A percentile compares a stretch with the other conserved stretches of the same genome.
Conservation (phyloP, 2,113 vertebrate genomes). For the Fregata magnificens region DNA sequence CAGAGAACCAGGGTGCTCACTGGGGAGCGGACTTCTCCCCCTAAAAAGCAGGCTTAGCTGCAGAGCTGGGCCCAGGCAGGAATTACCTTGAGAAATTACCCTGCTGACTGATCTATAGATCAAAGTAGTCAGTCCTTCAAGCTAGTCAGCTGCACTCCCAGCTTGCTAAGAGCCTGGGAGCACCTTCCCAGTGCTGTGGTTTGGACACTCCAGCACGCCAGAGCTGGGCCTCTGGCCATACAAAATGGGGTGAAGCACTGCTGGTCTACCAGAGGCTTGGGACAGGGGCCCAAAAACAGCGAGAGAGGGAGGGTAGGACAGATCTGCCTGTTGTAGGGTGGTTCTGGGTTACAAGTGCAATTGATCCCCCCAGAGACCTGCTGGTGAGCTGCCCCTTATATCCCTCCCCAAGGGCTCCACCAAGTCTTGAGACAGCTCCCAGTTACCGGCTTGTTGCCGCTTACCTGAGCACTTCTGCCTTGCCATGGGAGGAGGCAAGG, state of each 20-base stretch:
- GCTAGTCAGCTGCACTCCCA: neutral
- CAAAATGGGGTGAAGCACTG: neutral
- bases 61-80: neutral
- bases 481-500: rapidly evolving
- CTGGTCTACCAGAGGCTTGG: neutral
- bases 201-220: neutral
- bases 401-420: rapidly evolving
- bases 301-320: neutral
- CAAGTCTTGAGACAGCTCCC: rapidly evolving
- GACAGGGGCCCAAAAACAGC: neutral
- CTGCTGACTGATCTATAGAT: neutral
- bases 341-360: neutral
- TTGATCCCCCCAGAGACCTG: rapidly evolving
- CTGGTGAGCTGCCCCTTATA: neutral
- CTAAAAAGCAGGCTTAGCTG: neutral
- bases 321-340: rapidly evolving
- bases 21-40: neutral
- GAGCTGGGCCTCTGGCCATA: neutral
- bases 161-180: neutral
- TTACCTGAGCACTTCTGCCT: neutral
- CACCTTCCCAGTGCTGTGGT: neutral
- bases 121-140: neutral
- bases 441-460: rapidly evolving
- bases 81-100: neutral
- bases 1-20: neutral